phyloP scores from a whole-genome alignment of 1,140 invertebrate genomes.

The Calephelis nemesis region DNA sequence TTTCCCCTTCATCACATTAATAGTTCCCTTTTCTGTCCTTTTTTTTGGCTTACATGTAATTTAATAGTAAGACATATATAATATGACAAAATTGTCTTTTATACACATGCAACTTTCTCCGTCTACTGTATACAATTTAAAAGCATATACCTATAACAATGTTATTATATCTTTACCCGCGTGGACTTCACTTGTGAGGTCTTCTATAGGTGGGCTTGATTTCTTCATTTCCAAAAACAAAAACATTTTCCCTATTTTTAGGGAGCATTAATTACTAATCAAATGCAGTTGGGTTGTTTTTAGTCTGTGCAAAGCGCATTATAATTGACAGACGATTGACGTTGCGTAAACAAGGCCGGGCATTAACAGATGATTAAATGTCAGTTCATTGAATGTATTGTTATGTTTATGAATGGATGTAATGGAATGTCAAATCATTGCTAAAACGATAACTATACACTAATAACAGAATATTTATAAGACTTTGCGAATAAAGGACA shows the following conservation, averaged over 20 bases:
- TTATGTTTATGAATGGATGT: slow-evolving; percentile 14
- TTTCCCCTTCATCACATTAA: too few relatives aligned
- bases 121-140: too few relatives aligned
- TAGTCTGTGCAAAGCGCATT: slow-evolving; percentile 17
- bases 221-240: slow-evolving; percentile 12
- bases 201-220: neutral
- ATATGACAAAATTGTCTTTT: too few relatives aligned
- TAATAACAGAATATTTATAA: neutral
- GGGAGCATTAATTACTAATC: neutral
- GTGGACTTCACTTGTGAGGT: too few relatives aligned
- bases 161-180: too few relatives aligned
- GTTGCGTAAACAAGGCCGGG: slow-evolving; percentile 12
- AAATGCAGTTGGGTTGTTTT: slow-evolving; percentile 1
- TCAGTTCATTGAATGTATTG: slow-evolving; percentile 10
- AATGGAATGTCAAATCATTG: slow-evolving; percentile 8
- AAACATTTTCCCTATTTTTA: slow-evolving; percentile 13
- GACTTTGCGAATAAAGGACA: neutral
- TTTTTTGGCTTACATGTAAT: too few relatives aligned
- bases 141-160: too few relatives aligned
- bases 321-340: slow-evolving; percentile 9
- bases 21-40: too few relatives aligned
- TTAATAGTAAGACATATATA: too few relatives aligned
- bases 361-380: slow-evolving; percentile 16
- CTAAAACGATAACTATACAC: neutral
- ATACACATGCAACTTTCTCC: too few relatives aligned